A percentile compares a stretch with the other conserved stretches of the same genome.
These are phyloP conservation scores for Sinodicranocentrus sp. DNA, from an alignment of 2,888 invertebrate genomes.

Conservation along the genomic window DNA sequence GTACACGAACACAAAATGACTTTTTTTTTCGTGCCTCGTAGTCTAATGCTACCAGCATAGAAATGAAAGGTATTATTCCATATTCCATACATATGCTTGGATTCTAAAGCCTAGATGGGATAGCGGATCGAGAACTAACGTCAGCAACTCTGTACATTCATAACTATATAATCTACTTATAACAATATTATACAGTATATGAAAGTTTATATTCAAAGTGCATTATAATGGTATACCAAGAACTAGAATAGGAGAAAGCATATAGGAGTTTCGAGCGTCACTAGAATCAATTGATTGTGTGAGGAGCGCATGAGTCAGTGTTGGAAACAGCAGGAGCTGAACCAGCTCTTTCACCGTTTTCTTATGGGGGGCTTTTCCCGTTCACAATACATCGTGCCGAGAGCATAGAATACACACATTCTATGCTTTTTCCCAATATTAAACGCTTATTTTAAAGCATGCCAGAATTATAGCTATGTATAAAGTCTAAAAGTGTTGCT, in stretches of 20 bases:
- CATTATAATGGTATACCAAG: not conserved
- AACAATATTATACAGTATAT: slow-evolving; percentile 11
- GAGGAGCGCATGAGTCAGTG: slow-evolving; percentile 70
- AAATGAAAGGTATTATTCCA: not conserved
- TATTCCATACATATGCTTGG: slow-evolving; percentile 55
- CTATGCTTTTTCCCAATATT: too few species aligned
- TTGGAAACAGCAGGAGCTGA: slow-evolving; percentile 63
- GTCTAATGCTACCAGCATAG: too few species aligned
- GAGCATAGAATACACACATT: not conserved
- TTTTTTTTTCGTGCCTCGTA: too few species aligned
- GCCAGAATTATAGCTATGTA: not conserved
- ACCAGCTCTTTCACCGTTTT: slow-evolving; percentile 56
- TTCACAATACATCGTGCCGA: not conserved
- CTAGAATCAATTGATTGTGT: slow-evolving; percentile 73
- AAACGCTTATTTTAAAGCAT: too few species aligned
- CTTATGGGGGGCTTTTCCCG: not conserved
- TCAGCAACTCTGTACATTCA: slow-evolving; percentile 57
- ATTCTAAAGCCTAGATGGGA: slow-evolving; percentile 26
- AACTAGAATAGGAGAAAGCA: slow-evolving; percentile 14
- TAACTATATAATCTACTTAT: not conserved
- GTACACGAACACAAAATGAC: too few species aligned
- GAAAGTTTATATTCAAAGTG: slow-evolving; percentile 40
- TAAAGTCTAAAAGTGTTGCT: slow-evolving; percentile 1
- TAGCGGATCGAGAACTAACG: slow-evolving; percentile 52
- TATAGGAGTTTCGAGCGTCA: slow-evolving; percentile 70